Percentiles rank a stretch among this genome's conserved stretches.
phyloP scores from a whole-genome alignment of 2,797 vertebrate species.

The Sebastes matsubarae region DNA sequence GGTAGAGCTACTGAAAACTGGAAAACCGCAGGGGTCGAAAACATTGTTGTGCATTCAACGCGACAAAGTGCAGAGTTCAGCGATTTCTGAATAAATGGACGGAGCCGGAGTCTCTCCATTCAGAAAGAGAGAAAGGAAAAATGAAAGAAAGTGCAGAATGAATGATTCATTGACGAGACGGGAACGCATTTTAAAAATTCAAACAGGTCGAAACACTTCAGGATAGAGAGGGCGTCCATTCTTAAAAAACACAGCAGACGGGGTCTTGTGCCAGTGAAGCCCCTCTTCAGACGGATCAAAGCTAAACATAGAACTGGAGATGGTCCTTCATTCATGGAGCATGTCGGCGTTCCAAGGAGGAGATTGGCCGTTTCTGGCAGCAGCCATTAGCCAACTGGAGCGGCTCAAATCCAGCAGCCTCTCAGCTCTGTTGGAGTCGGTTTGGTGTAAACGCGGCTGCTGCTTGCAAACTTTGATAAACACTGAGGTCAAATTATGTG shows the following conservation, averaged over 20 bases:
- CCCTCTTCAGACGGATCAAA: slow-evolving; percentile 3
- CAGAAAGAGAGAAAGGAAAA: slow-evolving; percentile 39
- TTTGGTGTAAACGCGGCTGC: background rate
- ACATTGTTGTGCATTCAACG: slow-evolving; percentile 34
- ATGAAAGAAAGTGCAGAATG: slow-evolving; percentile 39
- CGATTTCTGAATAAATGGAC: slow-evolving; percentile 31
- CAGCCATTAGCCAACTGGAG: slow-evolving; percentile 62
- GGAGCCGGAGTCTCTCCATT: slow-evolving; percentile 45
- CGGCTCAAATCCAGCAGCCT: slow-evolving; percentile 37
- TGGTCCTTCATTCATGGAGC: slow-evolving; percentile 50
- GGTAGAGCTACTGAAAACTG: slow-evolving; percentile 17
- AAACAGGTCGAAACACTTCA: slow-evolving; percentile 17
- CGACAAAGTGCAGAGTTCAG: slow-evolving; percentile 55
- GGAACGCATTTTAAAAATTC: slow-evolving; percentile 38
- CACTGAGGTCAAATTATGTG: background rate
- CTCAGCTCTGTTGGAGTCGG: background rate
- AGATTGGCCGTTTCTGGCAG: slow-evolving; percentile 7
- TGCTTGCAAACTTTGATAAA: background rate
- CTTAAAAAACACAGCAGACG: slow-evolving; percentile 39
- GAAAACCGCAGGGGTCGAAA: slow-evolving; percentile 31
- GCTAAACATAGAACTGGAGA: slow-evolving; percentile 18
- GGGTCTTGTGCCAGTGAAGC: background rate
- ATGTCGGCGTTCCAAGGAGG: background rate
- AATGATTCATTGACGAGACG: slow-evolving; percentile 63
- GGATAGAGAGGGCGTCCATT: slow-evolving; percentile 45